Conservation (phyloP, 2,113 vertebrate genomes). For the Dendropsophus ebraccatus region DNA sequence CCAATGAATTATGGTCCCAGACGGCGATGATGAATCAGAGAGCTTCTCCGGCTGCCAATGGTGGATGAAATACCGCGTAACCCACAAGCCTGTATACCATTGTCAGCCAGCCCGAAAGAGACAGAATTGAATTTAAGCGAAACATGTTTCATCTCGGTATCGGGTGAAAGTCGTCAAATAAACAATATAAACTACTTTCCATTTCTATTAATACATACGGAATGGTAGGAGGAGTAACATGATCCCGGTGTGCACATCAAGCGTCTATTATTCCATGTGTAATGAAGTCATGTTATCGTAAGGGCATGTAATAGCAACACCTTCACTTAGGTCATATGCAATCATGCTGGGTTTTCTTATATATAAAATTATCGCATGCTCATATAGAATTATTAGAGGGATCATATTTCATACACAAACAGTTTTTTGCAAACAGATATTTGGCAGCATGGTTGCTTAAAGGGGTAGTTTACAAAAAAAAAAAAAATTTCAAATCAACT, state of each 20-base stretch:
- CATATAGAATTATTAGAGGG: background rate
- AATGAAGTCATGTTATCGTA: background rate
- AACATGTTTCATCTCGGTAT: background rate
- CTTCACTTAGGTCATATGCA: background rate
- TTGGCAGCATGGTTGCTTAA: no score
- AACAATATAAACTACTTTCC: background rate
- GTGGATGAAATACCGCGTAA: constrained; percentile 31
- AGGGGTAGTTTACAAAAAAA: no score
- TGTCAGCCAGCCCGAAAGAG: background rate
- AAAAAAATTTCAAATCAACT: no score
- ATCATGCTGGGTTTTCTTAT: background rate
- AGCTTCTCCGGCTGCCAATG: constrained; percentile 23
- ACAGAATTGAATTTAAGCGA: background rate
- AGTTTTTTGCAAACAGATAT: no score
- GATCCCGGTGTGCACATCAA: background rate
- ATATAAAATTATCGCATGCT: background rate
- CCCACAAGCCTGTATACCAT: background rate
- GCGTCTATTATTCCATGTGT: background rate
- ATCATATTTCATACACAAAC: background rate
- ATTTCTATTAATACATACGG: background rate
- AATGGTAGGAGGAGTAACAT: background rate
- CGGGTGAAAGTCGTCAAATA: background rate
- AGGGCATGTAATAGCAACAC: background rate
- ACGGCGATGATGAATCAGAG: constrained; percentile 31
- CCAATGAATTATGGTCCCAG: constrained; percentile 35